Evolutionary conservation across 2,797 vertebrate genomes (phyloP).

Genomic region (Nannoperca australis): DNA sequence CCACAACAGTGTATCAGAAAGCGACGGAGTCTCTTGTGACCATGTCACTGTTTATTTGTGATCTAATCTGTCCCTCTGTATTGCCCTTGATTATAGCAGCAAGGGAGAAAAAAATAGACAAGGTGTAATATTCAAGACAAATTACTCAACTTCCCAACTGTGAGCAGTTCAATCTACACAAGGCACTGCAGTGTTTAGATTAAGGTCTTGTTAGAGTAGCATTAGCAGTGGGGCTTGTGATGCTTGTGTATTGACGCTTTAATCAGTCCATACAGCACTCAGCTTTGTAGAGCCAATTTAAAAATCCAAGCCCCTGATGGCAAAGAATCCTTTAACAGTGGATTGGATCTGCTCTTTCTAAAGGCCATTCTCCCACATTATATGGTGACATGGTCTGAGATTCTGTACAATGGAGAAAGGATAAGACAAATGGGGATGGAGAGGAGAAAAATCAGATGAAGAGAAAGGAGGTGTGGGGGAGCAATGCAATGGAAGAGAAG

Average conservation of each 20-base stretch:
- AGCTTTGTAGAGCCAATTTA: constrained; percentile 49
- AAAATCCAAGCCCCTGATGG: constrained; percentile 35
- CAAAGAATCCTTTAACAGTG: constrained; percentile 40
- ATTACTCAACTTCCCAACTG: constrained; percentile 68
- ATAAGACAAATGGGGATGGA: constrained; percentile 26
- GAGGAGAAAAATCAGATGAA: constrained; percentile 26
- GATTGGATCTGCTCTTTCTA: constrained; percentile 37
- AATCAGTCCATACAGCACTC: constrained; percentile 53
- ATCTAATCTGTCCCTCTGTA: constrained; percentile 75
- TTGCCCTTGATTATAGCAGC: constrained; percentile 74
- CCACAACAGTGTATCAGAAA: constrained; percentile 45
- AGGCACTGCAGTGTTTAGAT: constrained; percentile 44
- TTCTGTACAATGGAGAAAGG: constrained; percentile 42
- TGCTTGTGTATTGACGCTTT: constrained; percentile 53
- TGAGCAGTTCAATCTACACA: constrained; percentile 57
- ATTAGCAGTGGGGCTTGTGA: constrained; percentile 30
- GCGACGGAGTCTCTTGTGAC: constrained; percentile 60
- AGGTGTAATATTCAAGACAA: constrained; percentile 76
- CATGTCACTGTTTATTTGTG: constrained; percentile 78
- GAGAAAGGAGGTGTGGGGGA: constrained; percentile 1
- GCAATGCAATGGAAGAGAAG: constrained; percentile 31
- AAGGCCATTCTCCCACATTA: constrained; percentile 36
- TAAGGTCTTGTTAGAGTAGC: constrained; percentile 50
- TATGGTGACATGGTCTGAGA: constrained; percentile 30
- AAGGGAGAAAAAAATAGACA: constrained; percentile 60